These are phyloP conservation scores for Amphilophus citrinellus DNA, from an alignment of 2,113 vertebrate species.

Conservation along the genomic window DNA sequence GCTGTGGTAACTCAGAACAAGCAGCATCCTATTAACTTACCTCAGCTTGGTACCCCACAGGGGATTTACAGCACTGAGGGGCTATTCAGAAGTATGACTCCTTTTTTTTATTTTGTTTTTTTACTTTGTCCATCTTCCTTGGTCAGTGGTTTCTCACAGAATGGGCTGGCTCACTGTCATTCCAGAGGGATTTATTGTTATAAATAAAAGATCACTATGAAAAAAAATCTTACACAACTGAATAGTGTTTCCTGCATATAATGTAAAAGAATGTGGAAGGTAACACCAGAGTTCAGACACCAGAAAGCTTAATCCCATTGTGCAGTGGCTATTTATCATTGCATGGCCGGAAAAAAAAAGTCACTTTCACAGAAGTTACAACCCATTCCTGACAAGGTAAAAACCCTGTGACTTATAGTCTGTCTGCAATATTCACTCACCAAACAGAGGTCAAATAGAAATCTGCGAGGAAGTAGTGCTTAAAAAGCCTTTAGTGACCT, in stretches of 20 bases:
- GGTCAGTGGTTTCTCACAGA: constrained; percentile 23
- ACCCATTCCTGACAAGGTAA: background rate
- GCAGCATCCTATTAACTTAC: constrained; percentile 15
- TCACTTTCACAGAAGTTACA: background rate
- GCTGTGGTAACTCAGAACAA: background rate
- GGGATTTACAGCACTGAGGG: constrained; percentile 19
- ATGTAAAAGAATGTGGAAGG: background rate
- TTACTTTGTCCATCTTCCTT: constrained; percentile 16
- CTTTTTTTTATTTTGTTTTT: background rate
- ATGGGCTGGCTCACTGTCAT: background rate
- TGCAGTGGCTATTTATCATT: background rate
- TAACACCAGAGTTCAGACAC: constrained; percentile 4
- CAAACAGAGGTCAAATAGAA: background rate
- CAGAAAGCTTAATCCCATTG: background rate
- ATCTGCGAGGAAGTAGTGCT: background rate
- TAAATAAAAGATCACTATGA: constrained; percentile 58
- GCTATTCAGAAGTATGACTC: background rate
- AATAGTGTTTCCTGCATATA: background rate
- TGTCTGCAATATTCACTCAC: background rate
- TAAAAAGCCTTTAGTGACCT: background rate
- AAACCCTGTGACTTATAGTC: background rate
- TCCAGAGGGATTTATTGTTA: constrained; percentile 38
- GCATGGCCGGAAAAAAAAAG: background rate
- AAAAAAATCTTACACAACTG: constrained; percentile 15
- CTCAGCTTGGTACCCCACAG: constrained; percentile 21